These are phyloP conservation scores for Tachysurus fulvidraco DNA, from an alignment of 2,113 vertebrate species.

Conservation along the genomic window DNA sequence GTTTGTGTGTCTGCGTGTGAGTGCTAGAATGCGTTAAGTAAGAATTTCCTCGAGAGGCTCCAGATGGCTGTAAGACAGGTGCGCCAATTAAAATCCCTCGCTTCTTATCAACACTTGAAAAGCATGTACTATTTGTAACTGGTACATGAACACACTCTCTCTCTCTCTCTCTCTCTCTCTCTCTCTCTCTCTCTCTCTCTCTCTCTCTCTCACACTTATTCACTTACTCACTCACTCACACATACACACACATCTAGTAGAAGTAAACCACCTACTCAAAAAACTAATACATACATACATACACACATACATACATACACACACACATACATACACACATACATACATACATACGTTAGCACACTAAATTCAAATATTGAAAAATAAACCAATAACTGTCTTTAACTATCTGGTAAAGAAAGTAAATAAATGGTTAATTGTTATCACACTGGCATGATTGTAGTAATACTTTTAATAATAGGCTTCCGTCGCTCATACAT, in stretches of 20 bases:
- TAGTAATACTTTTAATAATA: not conserved
- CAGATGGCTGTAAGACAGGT: constrained; percentile 77
- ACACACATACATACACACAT: no score
- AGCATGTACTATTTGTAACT: constrained; percentile 50
- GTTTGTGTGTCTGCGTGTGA: constrained; percentile 31
- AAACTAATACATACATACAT: not conserved
- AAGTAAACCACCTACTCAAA: not conserved
- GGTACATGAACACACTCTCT: constrained; percentile 40
- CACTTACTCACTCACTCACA: constrained; percentile 19
- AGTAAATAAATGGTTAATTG: not conserved
- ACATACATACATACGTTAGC: not conserved
- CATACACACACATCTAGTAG: not conserved
- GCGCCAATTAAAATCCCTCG: constrained; percentile 74
- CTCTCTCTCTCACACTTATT: not conserved
- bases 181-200: constrained; percentile 10
- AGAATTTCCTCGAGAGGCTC: constrained; percentile 64
- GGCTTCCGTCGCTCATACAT: not conserved
- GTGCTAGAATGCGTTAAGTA: constrained; percentile 10
- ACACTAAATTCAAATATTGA: not conserved
- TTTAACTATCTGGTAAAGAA: not conserved
- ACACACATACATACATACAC: no score
- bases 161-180: not conserved
- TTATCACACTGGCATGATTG: not conserved
- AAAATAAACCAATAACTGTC: no score
- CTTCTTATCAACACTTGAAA: constrained; percentile 64